A percentile compares a stretch with the other conserved stretches of the same genome.
These are phyloP conservation scores for Pao palembangensis DNA, from an alignment of 2,113 vertebrate genomes.

Conservation along the genomic window DNA sequence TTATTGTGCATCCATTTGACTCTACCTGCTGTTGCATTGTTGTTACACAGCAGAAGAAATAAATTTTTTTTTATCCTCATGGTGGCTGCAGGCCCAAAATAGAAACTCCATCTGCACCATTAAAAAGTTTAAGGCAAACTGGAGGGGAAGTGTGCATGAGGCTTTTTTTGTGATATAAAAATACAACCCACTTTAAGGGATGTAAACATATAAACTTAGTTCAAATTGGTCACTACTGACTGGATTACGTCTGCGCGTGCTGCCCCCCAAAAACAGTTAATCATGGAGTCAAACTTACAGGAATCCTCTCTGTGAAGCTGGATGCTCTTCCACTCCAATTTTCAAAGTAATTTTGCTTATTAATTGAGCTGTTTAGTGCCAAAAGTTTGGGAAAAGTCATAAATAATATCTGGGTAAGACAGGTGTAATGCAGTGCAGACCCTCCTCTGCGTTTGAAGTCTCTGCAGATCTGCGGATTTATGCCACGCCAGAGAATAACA, in stretches of 20 bases:
- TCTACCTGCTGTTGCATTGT: too few relatives aligned
- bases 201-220: slow-evolving; percentile 29
- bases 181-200: not conserved
- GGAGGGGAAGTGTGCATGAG: too few relatives aligned
- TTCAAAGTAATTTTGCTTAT: slow-evolving; percentile 4
- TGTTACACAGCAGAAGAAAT: too few relatives aligned
- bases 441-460: slow-evolving; percentile 31
- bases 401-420: slow-evolving; percentile 18
- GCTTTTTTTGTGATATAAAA: too few relatives aligned
- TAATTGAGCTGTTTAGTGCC: slow-evolving; percentile 7
- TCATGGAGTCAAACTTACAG: not conserved
- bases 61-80: too few relatives aligned
- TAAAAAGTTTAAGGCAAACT: too few relatives aligned
- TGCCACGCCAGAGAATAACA: slow-evolving; percentile 57
- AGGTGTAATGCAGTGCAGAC: slow-evolving; percentile 22
- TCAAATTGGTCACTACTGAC: slow-evolving; percentile 7
- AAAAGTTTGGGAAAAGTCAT: slow-evolving; percentile 22
- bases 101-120: too few relatives aligned
- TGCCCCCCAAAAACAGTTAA: slow-evolving; percentile 33
- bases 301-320: not conserved
- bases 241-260: slow-evolving; percentile 3
- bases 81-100: too few relatives aligned
- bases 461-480: slow-evolving; percentile 57
- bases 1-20: too few relatives aligned
- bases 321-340: slow-evolving; percentile 2